A percentile compares a stretch with the other conserved stretches of the same genome.
Evolutionary conservation across 2,113 vertebrate genomes (phyloP).

Genomic region (Melanerpes aurifrons): DNA sequence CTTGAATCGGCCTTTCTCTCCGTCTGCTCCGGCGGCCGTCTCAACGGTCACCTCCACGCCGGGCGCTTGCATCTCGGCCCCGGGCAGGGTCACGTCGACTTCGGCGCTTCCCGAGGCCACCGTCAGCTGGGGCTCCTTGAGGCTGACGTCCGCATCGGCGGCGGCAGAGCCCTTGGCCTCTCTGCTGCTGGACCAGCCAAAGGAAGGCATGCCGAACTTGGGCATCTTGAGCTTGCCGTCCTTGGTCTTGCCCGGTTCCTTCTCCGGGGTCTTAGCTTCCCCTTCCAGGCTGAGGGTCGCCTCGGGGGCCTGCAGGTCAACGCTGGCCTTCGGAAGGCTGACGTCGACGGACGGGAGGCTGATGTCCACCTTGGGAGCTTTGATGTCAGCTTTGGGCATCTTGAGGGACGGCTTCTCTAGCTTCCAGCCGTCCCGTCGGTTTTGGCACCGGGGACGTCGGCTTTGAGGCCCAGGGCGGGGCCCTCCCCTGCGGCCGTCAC

Average conservation of each 20-base stretch:
- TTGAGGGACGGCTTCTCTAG: slow-evolving; percentile 13
- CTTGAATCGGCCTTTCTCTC: too few species aligned
- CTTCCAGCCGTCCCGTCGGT: background rate
- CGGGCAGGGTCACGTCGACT: background rate
- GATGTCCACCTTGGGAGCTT: background rate
- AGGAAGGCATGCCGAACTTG: slow-evolving; percentile 39
- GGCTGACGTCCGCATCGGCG: background rate
- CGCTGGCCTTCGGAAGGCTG: background rate
- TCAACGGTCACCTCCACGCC: too few species aligned
- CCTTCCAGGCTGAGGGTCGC: background rate
- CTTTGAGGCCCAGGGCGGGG: background rate
- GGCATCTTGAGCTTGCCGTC: slow-evolving; percentile 36
- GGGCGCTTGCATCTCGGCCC: too few species aligned
- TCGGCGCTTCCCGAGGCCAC: background rate
- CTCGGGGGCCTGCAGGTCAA: background rate
- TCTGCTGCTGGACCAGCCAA: background rate
- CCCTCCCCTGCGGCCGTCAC: background rate
- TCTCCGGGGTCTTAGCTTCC: fast-evolving
- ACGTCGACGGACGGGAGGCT: background rate
- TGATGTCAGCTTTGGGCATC: background rate
- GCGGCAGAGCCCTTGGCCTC: background rate
- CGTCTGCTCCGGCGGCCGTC: too few species aligned
- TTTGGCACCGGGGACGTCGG: background rate
- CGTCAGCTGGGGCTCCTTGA: background rate
- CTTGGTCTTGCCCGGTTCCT: background rate